phyloP scores from a whole-genome alignment of 2,113 vertebrate species.

The Perca schrenkii region DNA sequence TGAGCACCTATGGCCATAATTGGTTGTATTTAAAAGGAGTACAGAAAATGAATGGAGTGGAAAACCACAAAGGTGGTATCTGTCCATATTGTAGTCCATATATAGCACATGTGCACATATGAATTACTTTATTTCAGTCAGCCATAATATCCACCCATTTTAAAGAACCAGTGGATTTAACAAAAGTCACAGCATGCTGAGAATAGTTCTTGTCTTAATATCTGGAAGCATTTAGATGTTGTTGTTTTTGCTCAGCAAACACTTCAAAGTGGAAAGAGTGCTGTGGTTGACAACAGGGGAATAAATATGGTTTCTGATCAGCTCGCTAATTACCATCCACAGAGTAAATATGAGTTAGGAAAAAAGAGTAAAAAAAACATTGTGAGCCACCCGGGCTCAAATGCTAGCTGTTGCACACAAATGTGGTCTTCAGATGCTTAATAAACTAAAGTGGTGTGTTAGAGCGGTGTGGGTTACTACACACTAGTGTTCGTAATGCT shows the following conservation, averaged over 20 bases:
- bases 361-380: constrained; percentile 55
- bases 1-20: constrained; percentile 50
- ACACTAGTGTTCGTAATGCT: constrained; percentile 41
- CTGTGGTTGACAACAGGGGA: constrained; percentile 88
- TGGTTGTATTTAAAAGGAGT: constrained; percentile 53
- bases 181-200: constrained; percentile 42
- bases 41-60: constrained; percentile 41
- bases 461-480: constrained; percentile 57
- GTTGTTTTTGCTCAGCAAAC: constrained; percentile 82
- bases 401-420: constrained; percentile 76
- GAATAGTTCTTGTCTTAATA: constrained; percentile 68
- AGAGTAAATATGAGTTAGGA: constrained; percentile 87
- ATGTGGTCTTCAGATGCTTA: constrained; percentile 64
- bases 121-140: constrained; percentile 63
- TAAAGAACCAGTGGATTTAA: constrained; percentile 41
- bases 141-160: constrained; percentile 56
- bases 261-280: constrained; percentile 84
- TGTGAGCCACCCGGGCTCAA: constrained; percentile 83
- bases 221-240: constrained; percentile 87
- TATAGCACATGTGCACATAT: constrained; percentile 55
- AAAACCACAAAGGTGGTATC: constrained; percentile 55
- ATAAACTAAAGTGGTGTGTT: constrained; percentile 43
- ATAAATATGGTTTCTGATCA: constrained; percentile 91
- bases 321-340: constrained; percentile 88
- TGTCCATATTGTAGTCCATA: constrained; percentile 41